Percentiles rank a stretch among this genome's conserved stretches.
phyloP scores from a whole-genome alignment of 2,797 vertebrate species.

The Vipera latastei region DNA sequence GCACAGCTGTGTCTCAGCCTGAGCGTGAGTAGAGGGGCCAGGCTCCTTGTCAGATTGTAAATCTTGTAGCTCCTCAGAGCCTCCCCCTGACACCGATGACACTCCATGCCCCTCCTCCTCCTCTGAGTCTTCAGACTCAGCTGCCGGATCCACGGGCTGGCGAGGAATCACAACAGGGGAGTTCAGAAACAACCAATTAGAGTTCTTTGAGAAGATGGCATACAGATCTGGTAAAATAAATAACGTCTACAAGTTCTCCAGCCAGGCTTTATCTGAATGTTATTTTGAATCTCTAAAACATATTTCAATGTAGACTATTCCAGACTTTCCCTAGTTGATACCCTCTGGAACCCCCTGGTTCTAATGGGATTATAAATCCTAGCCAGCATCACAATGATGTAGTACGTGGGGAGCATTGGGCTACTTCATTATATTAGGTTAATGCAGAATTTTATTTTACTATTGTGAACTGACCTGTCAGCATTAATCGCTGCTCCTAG shows the following conservation, averaged over 20 bases:
- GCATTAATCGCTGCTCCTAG: conserved; percentile 67
- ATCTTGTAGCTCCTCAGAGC: no score
- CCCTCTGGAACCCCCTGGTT: background rate
- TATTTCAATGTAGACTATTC: background rate
- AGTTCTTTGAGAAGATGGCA: background rate
- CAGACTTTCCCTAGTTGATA: background rate
- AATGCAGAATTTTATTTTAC: background rate
- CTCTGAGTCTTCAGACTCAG: no score
- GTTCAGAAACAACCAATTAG: background rate
- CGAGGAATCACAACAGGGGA: no score
- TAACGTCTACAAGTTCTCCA: background rate
- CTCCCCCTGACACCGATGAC: no score
- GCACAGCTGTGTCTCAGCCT: no score
- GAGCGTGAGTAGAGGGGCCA: no score
- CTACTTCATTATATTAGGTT: background rate
- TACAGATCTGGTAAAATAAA: background rate
- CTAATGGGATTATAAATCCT: background rate
- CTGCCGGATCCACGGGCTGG: no score
- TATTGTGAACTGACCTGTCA: conserved; percentile 61
- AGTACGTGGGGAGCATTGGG: background rate
- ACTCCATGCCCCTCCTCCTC: no score
- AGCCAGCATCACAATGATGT: background rate
- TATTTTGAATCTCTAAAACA: background rate
- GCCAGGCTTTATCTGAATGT: background rate
- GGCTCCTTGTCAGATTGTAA: no score